phyloP scores from a whole-genome alignment of 2,888 invertebrate genomes.

The Agrotis ipsilon region DNA sequence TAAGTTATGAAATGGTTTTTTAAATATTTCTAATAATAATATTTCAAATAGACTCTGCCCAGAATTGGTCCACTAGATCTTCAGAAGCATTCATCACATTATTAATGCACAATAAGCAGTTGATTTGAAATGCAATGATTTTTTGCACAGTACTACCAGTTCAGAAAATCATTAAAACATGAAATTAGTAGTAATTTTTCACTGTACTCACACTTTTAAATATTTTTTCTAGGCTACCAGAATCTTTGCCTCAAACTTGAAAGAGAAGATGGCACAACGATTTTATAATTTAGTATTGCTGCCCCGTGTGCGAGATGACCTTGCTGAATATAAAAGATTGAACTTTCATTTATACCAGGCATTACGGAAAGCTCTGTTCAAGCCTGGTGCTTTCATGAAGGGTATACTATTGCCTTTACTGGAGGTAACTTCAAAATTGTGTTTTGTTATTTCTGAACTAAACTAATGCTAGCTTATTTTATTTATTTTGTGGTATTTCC shows the following conservation, averaged over 20 bases:
- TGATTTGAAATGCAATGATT: no score
- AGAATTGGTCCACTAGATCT: no score
- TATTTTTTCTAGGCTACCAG: slow-evolving; percentile 93
- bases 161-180: neutral
- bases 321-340: slow-evolving; percentile 98
- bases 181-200: no score
- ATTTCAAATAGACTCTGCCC: no score
- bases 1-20: slow-evolving; percentile 53
- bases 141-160: no score
- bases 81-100: no score
- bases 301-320: slow-evolving; percentile 98
- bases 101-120: no score
- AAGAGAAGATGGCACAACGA: slow-evolving; percentile 98
- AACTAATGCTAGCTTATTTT: no score
- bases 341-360: slow-evolving; percentile 99
- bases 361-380: slow-evolving; percentile 97
- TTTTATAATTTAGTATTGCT: slow-evolving; percentile 98
- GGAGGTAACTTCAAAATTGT: slow-evolving; percentile 83
- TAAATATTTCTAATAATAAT: neutral
- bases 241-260: slow-evolving; percentile 99
- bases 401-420: slow-evolving; percentile 94
- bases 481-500: slow-evolving; percentile 42
- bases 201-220: neutral
- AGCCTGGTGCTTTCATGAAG: slow-evolving; percentile 99
- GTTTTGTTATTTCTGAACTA: neutral